phyloP scores from a whole-genome alignment of 2,888 invertebrate genomes.

The Polyommatus iphigenia region DNA sequence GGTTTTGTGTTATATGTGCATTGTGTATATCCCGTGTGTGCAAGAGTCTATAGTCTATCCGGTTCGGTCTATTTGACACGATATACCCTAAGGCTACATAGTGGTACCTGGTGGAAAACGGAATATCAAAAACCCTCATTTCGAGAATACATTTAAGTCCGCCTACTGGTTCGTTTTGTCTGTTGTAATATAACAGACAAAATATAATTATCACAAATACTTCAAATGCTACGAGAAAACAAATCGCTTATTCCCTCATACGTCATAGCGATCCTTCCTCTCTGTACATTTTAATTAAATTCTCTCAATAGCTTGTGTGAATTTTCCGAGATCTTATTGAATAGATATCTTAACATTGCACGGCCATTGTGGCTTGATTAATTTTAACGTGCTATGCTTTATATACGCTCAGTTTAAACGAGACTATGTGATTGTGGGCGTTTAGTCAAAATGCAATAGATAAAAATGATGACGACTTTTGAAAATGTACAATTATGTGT shows the following conservation, averaged over 20 bases:
- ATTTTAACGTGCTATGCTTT: neutral
- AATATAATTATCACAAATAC: neutral
- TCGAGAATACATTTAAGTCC: too few relatives aligned
- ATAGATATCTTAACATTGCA: constrained; percentile 18
- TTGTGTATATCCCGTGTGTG: too few relatives aligned
- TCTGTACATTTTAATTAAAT: constrained; percentile 26
- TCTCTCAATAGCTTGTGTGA: constrained; percentile 15
- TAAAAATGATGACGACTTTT: too few relatives aligned
- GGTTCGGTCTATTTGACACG: too few relatives aligned
- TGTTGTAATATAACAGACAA: too few relatives aligned
- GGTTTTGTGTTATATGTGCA: too few relatives aligned
- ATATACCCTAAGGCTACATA: too few relatives aligned
- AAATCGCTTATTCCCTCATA: neutral
- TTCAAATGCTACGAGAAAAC: neutral
- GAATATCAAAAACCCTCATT: too few relatives aligned
- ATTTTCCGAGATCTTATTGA: constrained; percentile 15
- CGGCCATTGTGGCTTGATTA: constrained; percentile 11
- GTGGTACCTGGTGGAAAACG: too few relatives aligned
- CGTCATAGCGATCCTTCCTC: neutral
- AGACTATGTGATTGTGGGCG: neutral
- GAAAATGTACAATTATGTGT: too few relatives aligned
- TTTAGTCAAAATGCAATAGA: neutral
- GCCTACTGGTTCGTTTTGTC: too few relatives aligned
- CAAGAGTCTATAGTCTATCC: too few relatives aligned
- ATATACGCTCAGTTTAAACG: neutral